These are phyloP conservation scores for Pseudochaenichthys georgianus DNA, from an alignment of 2,797 vertebrate species.

Conservation along the genomic window DNA sequence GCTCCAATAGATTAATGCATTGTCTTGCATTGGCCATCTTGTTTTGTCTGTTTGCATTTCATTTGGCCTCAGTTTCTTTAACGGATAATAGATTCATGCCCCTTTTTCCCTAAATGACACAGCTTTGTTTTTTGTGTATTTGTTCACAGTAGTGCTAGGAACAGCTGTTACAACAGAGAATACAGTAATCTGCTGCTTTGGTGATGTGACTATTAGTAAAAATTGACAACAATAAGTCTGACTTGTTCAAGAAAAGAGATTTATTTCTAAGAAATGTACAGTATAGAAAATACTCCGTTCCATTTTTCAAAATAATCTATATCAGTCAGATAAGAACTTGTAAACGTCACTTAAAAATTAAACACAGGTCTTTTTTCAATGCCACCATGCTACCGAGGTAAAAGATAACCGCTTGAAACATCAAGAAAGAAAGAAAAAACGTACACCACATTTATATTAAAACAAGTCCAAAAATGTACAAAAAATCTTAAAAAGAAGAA, in stretches of 20 bases:
- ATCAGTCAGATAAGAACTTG: slow-evolving; percentile 85
- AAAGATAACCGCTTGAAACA: slow-evolving; percentile 75
- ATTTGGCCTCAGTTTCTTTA: slow-evolving; percentile 38
- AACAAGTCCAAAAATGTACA: slow-evolving; percentile 83
- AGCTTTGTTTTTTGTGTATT: neutral
- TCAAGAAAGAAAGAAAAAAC: slow-evolving; percentile 40
- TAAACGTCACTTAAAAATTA: slow-evolving; percentile 81
- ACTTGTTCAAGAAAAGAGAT: slow-evolving; percentile 75
- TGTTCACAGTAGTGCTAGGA: neutral
- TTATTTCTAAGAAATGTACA: slow-evolving; percentile 90
- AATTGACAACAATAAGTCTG: slow-evolving; percentile 20
- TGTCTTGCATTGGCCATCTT: slow-evolving; percentile 25
- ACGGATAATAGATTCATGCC: slow-evolving; percentile 13
- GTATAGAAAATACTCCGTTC: slow-evolving; percentile 87
- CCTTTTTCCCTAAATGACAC: neutral
- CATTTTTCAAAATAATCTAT: slow-evolving; percentile 87
- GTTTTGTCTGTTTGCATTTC: slow-evolving; percentile 53
- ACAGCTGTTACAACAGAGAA: neutral
- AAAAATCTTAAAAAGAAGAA: slow-evolving; percentile 79
- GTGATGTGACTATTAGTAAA: neutral
- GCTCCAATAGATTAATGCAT: slow-evolving; percentile 35
- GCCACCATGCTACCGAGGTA: slow-evolving; percentile 81
- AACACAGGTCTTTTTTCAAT: slow-evolving; percentile 71
- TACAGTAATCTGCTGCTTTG: neutral
- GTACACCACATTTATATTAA: slow-evolving; percentile 79